These are phyloP conservation scores for Leptinotarsa haldemani DNA, from an alignment of 2,888 invertebrate genomes.

Conservation along the genomic window DNA sequence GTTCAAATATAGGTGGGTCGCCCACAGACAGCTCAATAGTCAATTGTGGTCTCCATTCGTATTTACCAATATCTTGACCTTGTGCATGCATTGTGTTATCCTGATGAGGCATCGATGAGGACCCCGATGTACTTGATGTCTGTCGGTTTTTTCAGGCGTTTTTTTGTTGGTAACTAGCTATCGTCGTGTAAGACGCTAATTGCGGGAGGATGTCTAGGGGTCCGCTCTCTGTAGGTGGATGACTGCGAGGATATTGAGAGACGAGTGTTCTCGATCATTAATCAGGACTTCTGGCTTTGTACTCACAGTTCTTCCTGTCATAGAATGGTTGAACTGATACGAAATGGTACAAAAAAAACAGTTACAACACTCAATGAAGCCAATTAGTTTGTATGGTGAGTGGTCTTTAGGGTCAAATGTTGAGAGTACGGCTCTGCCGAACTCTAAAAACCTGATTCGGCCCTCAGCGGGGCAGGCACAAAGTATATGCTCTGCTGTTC, in stretches of 20 bases:
- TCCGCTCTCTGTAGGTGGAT: not conserved
- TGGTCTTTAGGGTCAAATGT: no score
- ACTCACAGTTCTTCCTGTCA: no score
- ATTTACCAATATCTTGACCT: conserved; percentile 49
- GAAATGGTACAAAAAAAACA: no score
- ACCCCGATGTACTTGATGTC: conserved; percentile 2
- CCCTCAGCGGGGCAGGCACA: no score
- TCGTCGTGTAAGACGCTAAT: conserved; percentile 18
- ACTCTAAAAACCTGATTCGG: no score
- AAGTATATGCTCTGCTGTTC: no score
- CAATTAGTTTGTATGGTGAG: no score
- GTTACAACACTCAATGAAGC: no score
- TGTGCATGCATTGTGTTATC: conserved; percentile 32
- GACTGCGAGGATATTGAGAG: not conserved
- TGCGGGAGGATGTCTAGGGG: not conserved
- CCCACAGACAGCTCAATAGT: conserved; percentile 57
- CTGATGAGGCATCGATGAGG: not conserved
- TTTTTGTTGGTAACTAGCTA: conserved; percentile 14
- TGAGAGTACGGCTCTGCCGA: no score
- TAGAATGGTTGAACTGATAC: no score
- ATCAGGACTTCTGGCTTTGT: conserved; percentile 12
- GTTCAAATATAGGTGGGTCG: conserved; percentile 59
- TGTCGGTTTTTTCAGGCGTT: not conserved
- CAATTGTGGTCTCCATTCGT: conserved; percentile 40
- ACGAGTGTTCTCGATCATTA: conserved; percentile 9